Conservation (phyloP, 2,113 vertebrate species). For the Hylia prasina region DNA sequence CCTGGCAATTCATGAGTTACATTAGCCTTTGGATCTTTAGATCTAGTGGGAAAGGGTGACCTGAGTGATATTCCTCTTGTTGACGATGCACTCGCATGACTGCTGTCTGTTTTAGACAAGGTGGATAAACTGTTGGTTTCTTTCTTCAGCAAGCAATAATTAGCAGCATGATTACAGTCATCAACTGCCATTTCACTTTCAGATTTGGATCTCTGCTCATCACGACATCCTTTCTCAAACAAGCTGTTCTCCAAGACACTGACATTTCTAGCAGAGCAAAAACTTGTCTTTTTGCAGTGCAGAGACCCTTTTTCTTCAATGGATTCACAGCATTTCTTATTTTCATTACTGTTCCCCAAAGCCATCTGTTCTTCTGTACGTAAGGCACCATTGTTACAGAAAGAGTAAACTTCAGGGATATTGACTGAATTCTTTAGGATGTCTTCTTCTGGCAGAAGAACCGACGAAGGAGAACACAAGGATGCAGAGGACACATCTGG, state of each 20-base stretch:
- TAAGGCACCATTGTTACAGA: conserved; percentile 31
- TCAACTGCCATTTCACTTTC: background rate
- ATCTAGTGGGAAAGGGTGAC: conserved; percentile 52
- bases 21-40: conserved; percentile 69
- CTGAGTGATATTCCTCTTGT: conserved; percentile 61
- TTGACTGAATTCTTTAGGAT: background rate
- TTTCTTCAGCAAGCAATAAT: background rate
- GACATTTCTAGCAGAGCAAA: background rate
- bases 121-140: background rate
- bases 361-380: background rate
- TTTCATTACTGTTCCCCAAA: background rate
- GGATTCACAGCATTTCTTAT: background rate
- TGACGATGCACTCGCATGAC: background rate
- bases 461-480: background rate
- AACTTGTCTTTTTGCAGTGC: background rate
- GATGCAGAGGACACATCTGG: background rate
- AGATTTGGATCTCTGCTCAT: conserved; percentile 3
- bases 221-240: background rate
- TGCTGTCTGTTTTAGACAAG: conserved; percentile 29
- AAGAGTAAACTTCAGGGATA: conserved; percentile 8
- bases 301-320: background rate
- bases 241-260: background rate
- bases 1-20: background rate
- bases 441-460: background rate
- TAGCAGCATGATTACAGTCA: background rate